Evolutionary conservation across 2,797 vertebrate species (phyloP), one percentile per base, ranked within the genome.

Genomic region (Scomberomorus guttatus): DNA sequence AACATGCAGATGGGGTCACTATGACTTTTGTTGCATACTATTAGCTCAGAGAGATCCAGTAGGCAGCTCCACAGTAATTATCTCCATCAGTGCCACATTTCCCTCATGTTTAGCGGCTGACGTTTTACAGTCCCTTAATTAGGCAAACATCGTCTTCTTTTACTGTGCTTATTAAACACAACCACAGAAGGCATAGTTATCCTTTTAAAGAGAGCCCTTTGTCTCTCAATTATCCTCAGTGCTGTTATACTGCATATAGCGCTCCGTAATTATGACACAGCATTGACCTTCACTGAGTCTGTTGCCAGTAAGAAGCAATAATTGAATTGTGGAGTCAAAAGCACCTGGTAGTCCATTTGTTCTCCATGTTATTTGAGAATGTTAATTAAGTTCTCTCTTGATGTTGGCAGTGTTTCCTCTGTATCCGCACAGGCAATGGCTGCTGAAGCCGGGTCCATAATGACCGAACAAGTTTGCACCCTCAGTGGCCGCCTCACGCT

Each of bases 261-360:
- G 57, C 66, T 73, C 22, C 20, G 44, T 89, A 89, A 91, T 89
- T 86, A 85, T 57, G 64, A 32, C 56, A 25, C 9, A 6, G 46
- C 77, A 62, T 83, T 85, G 72, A 86, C 91, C 86, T 90, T 87
- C 74, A 63, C 68, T 34, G 32, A 68, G 44, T 78, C 65, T 12
- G 57, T 75, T 89, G 83, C 84, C 77, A 77, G 64, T 87, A 60
- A 85, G 71, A 70, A 74, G 34, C 70, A 87, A 50, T 87, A 89
- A 94, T 91, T 91, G 71, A 90, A 91, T 87, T 81, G 78, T 77
- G 50, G 76, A 72, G 82, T 87, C 76, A 68, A 83, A 90, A 90
- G 77, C 86, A 90, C 81, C 87, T 84, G 86, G 56, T 84, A 58
- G 72, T 70, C 62, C 72, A 86, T 91, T 92, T 89, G 72, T 88